A percentile compares a stretch with the other conserved stretches of the same genome.
These are phyloP conservation scores for Lipophrys pholis DNA, from an alignment of 2,113 vertebrate genomes.

Conservation along the genomic window DNA sequence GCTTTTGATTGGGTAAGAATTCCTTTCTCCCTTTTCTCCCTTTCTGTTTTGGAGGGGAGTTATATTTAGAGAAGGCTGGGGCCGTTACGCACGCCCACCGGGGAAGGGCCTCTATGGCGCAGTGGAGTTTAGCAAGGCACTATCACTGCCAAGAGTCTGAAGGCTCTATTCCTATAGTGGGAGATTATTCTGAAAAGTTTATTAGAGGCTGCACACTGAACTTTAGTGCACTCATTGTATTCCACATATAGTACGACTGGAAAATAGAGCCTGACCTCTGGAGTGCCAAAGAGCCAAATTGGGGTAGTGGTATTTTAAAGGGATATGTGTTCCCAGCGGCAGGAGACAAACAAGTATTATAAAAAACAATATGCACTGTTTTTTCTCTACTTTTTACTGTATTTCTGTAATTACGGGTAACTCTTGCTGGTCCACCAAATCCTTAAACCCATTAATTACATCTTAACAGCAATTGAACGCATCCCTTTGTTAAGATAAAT, in stretches of 20 bases:
- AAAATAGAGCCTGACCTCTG: constrained; percentile 3
- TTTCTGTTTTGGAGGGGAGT: constrained; percentile 68
- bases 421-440: no score
- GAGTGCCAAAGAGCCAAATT: background rate
- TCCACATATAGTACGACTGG: background rate
- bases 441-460: no score
- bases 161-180: constrained; percentile 3
- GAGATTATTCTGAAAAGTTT: constrained; percentile 9
- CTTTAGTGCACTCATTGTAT: background rate
- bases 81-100: constrained; percentile 74
- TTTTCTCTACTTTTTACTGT: no score
- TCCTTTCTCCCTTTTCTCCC: constrained; percentile 44
- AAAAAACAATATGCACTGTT: no score
- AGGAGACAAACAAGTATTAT: no score
- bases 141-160: background rate
- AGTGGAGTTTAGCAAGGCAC: constrained; percentile 27
- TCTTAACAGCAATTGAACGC: no score
- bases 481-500: no score
- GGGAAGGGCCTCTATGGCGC: constrained; percentile 57
- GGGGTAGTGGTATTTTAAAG: background rate
- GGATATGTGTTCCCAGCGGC: no score
- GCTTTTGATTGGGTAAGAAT: constrained; percentile 77
- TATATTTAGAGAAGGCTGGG: constrained; percentile 77
- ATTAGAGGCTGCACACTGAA: background rate
- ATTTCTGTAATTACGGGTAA: no score